phyloP scores from a whole-genome alignment of 1,140 invertebrate species.

The Oryctes rhinoceros region DNA sequence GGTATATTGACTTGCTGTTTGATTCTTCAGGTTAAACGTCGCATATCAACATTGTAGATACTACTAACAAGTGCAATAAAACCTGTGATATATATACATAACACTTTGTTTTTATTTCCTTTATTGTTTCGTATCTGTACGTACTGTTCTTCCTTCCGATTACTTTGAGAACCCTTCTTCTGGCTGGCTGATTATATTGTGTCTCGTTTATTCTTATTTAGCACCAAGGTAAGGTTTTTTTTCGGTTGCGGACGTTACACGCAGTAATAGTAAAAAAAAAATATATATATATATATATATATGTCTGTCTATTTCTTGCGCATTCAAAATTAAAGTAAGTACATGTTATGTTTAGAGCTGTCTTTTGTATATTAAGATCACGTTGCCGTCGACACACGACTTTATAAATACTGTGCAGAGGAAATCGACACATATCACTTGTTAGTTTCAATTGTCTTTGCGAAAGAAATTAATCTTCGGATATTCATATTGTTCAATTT shows the following conservation, averaged over 20 bases:
- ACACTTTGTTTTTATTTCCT: conserved; percentile 45
- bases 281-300: no score
- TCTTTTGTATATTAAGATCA: background rate
- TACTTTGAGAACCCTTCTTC: conserved; percentile 19
- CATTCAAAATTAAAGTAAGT: background rate
- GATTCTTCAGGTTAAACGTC: conserved; percentile 26
- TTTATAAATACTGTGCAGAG: no score
- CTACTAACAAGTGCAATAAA: conserved; percentile 53
- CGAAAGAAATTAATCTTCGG: no score
- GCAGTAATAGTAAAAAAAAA: background rate
- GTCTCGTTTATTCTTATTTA: conserved; percentile 31
- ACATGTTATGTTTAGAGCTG: background rate
- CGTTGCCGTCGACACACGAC: no score
- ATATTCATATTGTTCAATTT: no score
- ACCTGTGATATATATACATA: conserved; percentile 54
- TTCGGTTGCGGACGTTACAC: conserved; percentile 23
- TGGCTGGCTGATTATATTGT: conserved; percentile 31
- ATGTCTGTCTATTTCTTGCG: background rate
- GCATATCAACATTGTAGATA: conserved; percentile 40
- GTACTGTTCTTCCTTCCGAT: conserved; percentile 36
- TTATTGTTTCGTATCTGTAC: conserved; percentile 43
- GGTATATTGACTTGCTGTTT: conserved; percentile 38
- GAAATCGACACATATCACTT: no score
- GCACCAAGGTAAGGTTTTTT: conserved; percentile 41
- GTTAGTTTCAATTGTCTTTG: no score